Evolutionary conservation across 2,113 vertebrate species (phyloP), one percentile per base, ranked within the genome.

Genomic region (Sterna hirundo): DNA sequence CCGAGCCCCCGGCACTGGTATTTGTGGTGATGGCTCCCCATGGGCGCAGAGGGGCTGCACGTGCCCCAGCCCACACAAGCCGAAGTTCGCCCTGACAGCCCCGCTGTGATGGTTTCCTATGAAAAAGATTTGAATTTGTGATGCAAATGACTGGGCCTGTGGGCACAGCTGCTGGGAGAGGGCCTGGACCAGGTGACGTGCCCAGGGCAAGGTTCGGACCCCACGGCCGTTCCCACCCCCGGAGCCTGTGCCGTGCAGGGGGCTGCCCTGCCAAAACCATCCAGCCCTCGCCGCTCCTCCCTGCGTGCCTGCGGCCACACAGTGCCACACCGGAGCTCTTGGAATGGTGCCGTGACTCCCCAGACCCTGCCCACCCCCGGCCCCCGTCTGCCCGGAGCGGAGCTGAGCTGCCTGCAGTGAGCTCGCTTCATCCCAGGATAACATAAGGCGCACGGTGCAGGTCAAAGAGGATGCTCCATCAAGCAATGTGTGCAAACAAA

Each of bases 151-250:
- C 34, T 21, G 46, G 65, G 69, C 55, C 46, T 13, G 32, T 4
- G 29, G 57, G 82, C 65, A 79, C 82, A 93, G 90, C 81, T 94
- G 94, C 72, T 25, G 81, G 68, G 90, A 49, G 55, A 51, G 58
- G 77, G 62, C 77, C 42, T 49, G 42, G 26, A 30, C 57, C 1
- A 0, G 38, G 65, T 15, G 69, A 49, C 27, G 30, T 62, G 72
- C 19, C 42, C 87, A 60, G 77, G 46, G 66, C 65, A 51, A 82
- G 55, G 72, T 46, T 60, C 11, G 15, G 38, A 1, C 49, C 25
- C 2, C 11, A 9, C 1, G 36, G 49, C 30, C 1, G 22, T 15
- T 92, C 23, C 54, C 14, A 57, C 0, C 12, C 47, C 42, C 3
- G 2, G 40, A 74, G 44, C 17, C 16, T 70, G 54, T 30, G 51